Conservation (phyloP, 2,113 vertebrate species). For the Octodon degus region DNA sequence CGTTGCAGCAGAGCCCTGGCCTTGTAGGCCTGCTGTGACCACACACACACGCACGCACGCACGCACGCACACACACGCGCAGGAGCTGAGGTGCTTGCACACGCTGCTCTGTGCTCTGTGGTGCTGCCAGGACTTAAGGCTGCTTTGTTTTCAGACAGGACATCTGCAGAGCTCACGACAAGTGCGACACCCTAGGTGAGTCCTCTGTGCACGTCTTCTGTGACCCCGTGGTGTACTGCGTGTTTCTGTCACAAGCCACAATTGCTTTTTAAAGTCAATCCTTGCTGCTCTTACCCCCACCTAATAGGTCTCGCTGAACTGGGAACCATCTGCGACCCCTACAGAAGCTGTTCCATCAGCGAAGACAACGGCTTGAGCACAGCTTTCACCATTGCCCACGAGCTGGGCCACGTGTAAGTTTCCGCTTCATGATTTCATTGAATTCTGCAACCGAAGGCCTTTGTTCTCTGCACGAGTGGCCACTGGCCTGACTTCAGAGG, state of each 20-base stretch:
- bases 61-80: not conserved
- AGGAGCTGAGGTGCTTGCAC: slow-evolving; percentile 41
- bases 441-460: not conserved
- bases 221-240: slow-evolving; percentile 23
- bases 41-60: no score
- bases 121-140: slow-evolving; percentile 77
- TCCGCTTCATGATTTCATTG: slow-evolving; percentile 78
- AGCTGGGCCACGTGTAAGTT: slow-evolving; percentile 99
- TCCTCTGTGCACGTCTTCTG: slow-evolving; percentile 33
- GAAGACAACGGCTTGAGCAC: slow-evolving; percentile 98
- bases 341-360: slow-evolving; percentile 98
- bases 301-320: slow-evolving; percentile 95
- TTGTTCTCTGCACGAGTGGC: not conserved
- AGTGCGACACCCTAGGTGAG: slow-evolving; percentile 98
- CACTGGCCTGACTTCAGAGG: not conserved
- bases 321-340: slow-evolving; percentile 97
- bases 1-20: not conserved
- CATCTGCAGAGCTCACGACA: slow-evolving; percentile 98
- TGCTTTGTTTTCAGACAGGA: slow-evolving; percentile 93
- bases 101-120: slow-evolving; percentile 57
- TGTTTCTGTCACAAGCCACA: slow-evolving; percentile 37
- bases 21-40: not conserved
- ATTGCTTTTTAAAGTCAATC: slow-evolving; percentile 69
- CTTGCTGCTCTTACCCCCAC: slow-evolving; percentile 49
- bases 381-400: slow-evolving; percentile 98